These are phyloP conservation scores for Trichosurus vulpecula DNA, from an alignment of 2,797 vertebrate genomes.

Conservation along the genomic window DNA sequence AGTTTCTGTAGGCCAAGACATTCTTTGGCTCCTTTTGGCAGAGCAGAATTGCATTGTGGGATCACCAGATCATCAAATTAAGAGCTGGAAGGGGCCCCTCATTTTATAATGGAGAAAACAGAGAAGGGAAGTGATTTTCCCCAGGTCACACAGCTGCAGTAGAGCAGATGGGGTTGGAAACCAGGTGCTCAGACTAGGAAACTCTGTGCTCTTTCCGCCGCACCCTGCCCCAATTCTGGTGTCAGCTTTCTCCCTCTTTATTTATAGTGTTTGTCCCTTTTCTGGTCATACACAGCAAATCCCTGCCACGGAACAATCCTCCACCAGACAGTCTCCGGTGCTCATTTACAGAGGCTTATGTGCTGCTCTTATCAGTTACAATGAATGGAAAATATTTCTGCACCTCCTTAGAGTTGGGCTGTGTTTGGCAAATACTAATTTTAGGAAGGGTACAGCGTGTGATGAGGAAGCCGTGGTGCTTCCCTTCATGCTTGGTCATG, in stretches of 20 bases:
- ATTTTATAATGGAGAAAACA: background rate
- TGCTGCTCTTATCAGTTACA: background rate
- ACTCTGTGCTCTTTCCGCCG: background rate
- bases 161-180: background rate
- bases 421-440: constrained; percentile 9
- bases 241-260: background rate
- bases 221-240: background rate
- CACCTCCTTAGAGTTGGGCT: background rate
- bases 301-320: background rate
- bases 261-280: background rate
- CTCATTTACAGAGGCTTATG: background rate
- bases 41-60: background rate
- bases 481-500: background rate
- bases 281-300: background rate
- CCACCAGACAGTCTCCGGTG: background rate
- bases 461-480: background rate
- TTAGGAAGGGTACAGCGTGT: background rate
- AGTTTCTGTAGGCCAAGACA: background rate
- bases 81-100: background rate
- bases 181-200: background rate
- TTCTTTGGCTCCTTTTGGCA: background rate
- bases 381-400: background rate
- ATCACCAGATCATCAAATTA: background rate
- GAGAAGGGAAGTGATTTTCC: background rate
- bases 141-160: background rate